Conservation (phyloP, 2,113 vertebrate species). For the Machaerirhynchus nigripectus region DNA sequence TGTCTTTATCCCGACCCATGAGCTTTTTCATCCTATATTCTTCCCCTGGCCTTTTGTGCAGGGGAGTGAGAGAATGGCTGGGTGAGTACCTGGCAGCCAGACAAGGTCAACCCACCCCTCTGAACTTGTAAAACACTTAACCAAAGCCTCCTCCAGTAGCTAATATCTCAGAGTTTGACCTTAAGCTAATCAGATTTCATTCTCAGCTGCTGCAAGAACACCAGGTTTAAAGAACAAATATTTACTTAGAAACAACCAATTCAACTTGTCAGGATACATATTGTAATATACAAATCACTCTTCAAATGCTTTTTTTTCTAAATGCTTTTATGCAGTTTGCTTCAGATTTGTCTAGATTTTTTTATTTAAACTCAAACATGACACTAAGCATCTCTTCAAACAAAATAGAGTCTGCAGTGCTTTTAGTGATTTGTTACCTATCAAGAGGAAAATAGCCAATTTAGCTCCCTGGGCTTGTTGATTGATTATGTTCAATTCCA, state of each 20-base stretch:
- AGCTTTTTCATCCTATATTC: neutral
- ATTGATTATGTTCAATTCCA: neutral
- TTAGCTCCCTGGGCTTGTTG: neutral
- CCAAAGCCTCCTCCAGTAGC: neutral
- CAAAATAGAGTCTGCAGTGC: neutral
- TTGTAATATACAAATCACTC: neutral
- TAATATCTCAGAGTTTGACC: neutral
- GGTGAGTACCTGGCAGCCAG: neutral
- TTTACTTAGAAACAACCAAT: neutral
- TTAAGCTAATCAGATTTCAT: neutral
- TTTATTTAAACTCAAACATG: neutral
- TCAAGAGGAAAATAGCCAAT: neutral
- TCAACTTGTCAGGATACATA: neutral
- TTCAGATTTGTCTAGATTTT: neutral
- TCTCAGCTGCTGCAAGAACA: neutral
- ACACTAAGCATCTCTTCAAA: neutral
- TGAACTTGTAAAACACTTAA: neutral
- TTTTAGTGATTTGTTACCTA: neutral
- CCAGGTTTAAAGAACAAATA: neutral
- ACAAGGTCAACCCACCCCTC: neutral
- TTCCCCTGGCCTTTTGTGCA: neutral
- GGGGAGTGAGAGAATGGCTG: fast-evolving
- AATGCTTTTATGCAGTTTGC: neutral
- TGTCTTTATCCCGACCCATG: neutral
- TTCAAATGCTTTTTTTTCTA: neutral